Evolutionary conservation across 1,140 invertebrate species (phyloP), one percentile per base, ranked within the genome.

Genomic region (Lineus longissimus): DNA sequence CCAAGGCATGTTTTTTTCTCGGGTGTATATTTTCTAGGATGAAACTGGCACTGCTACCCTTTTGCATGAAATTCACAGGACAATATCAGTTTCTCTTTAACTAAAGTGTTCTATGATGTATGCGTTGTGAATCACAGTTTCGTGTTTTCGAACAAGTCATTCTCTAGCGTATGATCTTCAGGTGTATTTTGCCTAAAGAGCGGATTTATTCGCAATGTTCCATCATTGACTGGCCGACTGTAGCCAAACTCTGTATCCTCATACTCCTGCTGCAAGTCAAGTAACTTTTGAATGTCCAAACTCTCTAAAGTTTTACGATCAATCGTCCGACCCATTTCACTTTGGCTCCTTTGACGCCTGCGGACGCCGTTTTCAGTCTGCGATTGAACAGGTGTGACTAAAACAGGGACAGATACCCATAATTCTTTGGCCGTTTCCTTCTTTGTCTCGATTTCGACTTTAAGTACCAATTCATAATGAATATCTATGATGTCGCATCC

Each of bases 401-500:
- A 19, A 27, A 51, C 25, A 6, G 47, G 47, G 4, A 51, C 47
- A 4, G 25, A 19, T 19, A 51, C 47, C 33, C 33, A 36, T 36
- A 36, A 36, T 64, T 75, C 72, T 17, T 72, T 17, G 55, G 62
- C 68, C 1, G 77, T 47, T 30, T 76, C 73, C 41, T 67, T 68
- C 9, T 70, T 71, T 2, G 70, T 70, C 4, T 70, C 64, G 7
- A 77, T 60, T 61, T 81, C 79, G 2, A 80, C 72, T 33, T 71
- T 57, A 59, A 81, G 80, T 58, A 75, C 73, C 54, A 81, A 73
- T 13, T 66, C 56, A 58, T 81, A 81, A 17, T 68, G 59, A 15
- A 81, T 67, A 55, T 80, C 78, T 19, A 81, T 81, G 55, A 81
- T 76, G 65, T 78, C 77, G 64, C 78, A 81, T 47, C 64, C 70